Base-by-base conservation (phyloP, 1,140 invertebrate genomes). In the Brachionus rotundiformis region DNA sequence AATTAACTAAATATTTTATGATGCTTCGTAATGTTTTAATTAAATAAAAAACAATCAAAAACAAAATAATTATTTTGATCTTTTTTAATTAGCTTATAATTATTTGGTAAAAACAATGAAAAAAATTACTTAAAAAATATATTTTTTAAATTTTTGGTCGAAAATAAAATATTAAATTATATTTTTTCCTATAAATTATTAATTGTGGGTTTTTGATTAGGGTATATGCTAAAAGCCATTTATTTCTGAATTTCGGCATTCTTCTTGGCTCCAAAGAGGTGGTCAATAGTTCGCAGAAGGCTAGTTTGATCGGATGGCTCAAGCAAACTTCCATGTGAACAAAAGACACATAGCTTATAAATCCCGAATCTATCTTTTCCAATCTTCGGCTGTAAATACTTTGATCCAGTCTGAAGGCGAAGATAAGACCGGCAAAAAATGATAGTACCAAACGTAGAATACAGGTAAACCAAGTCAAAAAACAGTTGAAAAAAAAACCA, bases 401-500 rank as follows among this genome's bases (percentile, higher is more conserved):
- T 16, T 82, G 31, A 61, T 82, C 81, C 23, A 82, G 19, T 27
- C 81, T 63, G 6, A 44, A 23, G 13, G 65, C 16, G 29, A 82
- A 73, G 10, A 82, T 23, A 6, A 71, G 13, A 31, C 25, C 39
- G 13, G 36, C 39, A 10, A 82, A 41, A 29, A 25, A 73, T 1
- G 81, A 63, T 19, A 23, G 5, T 6, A 59, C 7, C 1, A 82
- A 39, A 1, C 81, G 29, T 19, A 73, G n/a, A 49, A 68, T 10
- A 23, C 81, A 82, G 3, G 44, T 25, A 71, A 82, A 47, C 11
- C 31, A 27, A 27, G 29, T 59, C 6, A 82, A 36, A 73, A 82
- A 82, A 61, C 81, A 82, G 41, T 82, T 44, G 13, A 82, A 71
- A 59, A 82, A 82, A 49, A 82, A 82, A 16, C 71, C 47, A 10